Percentiles rank a stretch among this genome's conserved stretches.
Conservation (phyloP, 2,888 invertebrate species). For the Chymomyza procnemis region DNA sequence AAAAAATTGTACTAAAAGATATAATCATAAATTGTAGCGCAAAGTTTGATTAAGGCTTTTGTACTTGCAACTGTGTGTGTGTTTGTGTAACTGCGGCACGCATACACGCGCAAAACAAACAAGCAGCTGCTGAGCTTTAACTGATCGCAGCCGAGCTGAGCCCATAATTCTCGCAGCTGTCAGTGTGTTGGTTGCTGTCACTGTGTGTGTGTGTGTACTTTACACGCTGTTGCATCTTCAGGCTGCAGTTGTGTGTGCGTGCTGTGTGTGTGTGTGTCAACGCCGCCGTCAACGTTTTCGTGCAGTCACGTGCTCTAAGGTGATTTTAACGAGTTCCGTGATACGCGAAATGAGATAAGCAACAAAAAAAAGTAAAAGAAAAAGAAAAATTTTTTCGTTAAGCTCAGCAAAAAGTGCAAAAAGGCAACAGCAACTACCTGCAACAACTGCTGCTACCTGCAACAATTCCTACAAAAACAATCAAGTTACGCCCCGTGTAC, state of each 20-base stretch:
- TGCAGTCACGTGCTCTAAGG: conserved; percentile 71
- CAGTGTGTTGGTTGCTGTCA: conserved; percentile 22
- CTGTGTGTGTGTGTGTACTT: conserved; percentile 29
- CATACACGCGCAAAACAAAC: conserved; percentile 7
- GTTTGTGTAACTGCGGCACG: conserved; percentile 12
- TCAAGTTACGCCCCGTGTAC: not conserved
- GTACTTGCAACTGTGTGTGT: conserved; percentile 6
- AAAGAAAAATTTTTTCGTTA: conserved; percentile 24
- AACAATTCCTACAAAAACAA: conserved; percentile 11
- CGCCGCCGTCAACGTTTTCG: conserved; percentile 11
- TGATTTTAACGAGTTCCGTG: conserved; percentile 73
- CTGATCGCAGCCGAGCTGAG: conserved; percentile 20
- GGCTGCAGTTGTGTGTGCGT: conserved; percentile 29
- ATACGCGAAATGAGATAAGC: conserved; percentile 68
- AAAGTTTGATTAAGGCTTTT: conserved; percentile 3
- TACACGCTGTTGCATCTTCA: conserved; percentile 35
- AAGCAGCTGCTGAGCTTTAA: conserved; percentile 20
- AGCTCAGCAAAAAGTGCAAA: conserved; percentile 19
- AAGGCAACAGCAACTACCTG: not conserved
- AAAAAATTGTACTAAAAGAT: not conserved
- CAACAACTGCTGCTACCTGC: no score
- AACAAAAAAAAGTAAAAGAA: conserved; percentile 14
- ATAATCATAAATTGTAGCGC: conserved; percentile 6
- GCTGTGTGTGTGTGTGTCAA: conserved; percentile 7
- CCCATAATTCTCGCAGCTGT: conserved; percentile 30